Evolutionary conservation across 2,797 vertebrate species (phyloP).

Genomic region (Pteropus rufus): DNA sequence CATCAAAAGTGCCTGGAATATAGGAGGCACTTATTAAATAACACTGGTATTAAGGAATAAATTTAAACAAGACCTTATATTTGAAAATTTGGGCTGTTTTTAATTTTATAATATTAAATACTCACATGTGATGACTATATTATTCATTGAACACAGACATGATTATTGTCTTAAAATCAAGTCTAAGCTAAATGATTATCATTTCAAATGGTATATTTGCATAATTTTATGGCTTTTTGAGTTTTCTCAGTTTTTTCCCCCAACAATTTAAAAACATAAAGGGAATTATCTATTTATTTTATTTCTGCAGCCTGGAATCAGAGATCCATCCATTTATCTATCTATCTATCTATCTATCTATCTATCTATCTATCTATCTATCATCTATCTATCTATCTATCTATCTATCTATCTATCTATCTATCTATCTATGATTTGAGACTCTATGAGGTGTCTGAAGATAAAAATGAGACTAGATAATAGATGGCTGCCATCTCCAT

Average conservation of each 20-base stretch:
- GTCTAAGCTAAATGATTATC: neutral
- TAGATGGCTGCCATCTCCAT: neutral
- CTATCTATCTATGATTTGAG: neutral
- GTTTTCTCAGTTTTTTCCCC: neutral
- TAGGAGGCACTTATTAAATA: neutral
- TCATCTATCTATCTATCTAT: neutral
- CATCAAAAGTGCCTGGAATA: neutral
- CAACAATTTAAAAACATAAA: neutral
- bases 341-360: no score
- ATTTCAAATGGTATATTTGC: neutral
- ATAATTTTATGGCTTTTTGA: neutral
- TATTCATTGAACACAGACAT: neutral
- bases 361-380: neutral
- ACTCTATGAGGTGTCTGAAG: neutral
- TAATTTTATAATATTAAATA: neutral
- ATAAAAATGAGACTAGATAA: neutral
- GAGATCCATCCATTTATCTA: neutral
- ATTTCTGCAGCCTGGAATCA: neutral
- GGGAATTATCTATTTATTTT: neutral
- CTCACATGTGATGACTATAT: neutral
- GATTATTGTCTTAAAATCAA: neutral
- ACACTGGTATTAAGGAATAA: neutral
- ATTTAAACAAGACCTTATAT: neutral
- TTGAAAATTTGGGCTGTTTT: neutral
- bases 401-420: neutral